Percentiles rank a stretch among this genome's conserved stretches.
Evolutionary conservation across 2,888 invertebrate genomes (phyloP).

Genomic region (Busseola fusca): DNA sequence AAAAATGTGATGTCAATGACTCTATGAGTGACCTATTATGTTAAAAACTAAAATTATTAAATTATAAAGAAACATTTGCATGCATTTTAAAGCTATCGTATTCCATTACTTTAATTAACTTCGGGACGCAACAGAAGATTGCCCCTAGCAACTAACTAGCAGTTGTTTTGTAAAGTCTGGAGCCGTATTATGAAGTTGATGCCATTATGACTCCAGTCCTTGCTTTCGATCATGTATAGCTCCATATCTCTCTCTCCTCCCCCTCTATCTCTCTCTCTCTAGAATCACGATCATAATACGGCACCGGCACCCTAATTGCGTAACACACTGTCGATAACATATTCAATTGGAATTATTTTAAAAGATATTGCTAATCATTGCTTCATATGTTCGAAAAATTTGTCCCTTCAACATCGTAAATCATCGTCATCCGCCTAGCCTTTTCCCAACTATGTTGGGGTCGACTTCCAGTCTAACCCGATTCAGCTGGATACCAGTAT

Average conservation of each 20-base stretch:
- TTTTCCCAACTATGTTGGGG: no score
- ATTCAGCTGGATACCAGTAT: no score
- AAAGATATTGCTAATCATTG: no score
- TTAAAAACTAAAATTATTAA: slow-evolving; percentile 13
- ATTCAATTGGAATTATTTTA: no score
- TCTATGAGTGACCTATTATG: no score
- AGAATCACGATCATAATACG: background rate
- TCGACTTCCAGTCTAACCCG: no score
- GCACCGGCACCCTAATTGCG: background rate
- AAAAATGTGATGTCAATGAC: background rate
- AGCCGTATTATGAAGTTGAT: background rate
- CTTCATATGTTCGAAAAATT: no score
- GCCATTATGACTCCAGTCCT: background rate
- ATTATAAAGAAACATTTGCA: slow-evolving; percentile 1
- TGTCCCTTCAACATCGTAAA: no score
- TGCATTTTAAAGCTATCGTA: slow-evolving; percentile 13
- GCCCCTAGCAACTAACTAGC: slow-evolving; percentile 2
- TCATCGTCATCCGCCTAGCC: no score
- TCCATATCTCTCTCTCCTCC: background rate
- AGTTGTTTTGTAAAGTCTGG: slow-evolving; percentile 2
- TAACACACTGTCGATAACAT: no score
- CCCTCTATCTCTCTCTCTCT: background rate
- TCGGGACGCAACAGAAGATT: background rate
- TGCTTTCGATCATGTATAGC: background rate
- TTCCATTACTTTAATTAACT: background rate